Conservation (phyloP, 2,797 vertebrate species). For the Cebuella pygmaea region DNA sequence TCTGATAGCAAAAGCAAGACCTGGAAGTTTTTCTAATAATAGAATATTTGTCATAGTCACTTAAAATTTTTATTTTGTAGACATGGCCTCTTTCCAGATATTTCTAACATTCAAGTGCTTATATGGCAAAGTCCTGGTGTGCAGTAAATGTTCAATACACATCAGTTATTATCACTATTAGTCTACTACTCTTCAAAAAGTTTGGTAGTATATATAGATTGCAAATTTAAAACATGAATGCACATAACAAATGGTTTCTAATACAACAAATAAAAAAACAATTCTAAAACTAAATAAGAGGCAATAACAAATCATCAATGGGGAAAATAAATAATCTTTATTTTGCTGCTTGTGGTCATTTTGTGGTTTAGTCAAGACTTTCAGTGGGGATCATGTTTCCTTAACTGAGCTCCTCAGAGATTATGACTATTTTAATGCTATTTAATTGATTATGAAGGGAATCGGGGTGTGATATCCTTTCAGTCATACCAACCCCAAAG, state of each 20-base stretch:
- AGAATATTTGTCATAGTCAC: not conserved
- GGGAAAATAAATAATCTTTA: not conserved
- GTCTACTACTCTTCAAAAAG: not conserved
- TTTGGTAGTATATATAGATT: not conserved
- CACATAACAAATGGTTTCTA: not conserved
- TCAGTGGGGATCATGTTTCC: not conserved
- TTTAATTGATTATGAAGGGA: not conserved
- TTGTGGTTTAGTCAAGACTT: not conserved
- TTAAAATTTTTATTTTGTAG: not conserved
- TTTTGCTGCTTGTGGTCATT: not conserved
- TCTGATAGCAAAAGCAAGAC: not conserved
- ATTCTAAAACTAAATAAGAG: not conserved
- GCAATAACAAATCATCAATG: not conserved
- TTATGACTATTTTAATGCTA: not conserved
- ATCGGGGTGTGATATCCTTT: not conserved
- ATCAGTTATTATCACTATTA: not conserved
- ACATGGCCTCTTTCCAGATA: not conserved
- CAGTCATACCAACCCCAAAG: not conserved
- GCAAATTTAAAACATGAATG: not conserved
- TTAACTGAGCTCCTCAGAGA: not conserved
- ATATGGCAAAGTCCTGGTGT: not conserved
- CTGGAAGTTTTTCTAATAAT: not conserved
- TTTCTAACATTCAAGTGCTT: slow-evolving; percentile 22
- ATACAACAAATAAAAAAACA: not conserved
- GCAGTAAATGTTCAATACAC: not conserved